phyloP scores from a whole-genome alignment of 1,140 invertebrate genomes.

The Zophobas atratus region DNA sequence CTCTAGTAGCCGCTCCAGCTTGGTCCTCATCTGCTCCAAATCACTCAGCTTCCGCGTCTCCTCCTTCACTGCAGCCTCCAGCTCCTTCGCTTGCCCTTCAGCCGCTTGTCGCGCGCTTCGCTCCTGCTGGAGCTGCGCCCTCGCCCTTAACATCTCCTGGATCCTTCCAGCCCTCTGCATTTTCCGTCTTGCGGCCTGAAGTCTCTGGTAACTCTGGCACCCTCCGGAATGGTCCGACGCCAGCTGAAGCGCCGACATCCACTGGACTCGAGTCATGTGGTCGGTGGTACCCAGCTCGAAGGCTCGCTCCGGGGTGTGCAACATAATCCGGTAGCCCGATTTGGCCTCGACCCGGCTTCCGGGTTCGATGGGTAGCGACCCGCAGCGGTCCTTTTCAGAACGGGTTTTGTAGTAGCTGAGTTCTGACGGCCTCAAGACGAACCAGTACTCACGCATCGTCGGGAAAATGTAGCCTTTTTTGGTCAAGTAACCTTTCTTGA shows the following conservation, averaged over 20 bases:
- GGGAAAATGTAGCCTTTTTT: constrained; percentile 84
- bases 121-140: constrained; percentile 75
- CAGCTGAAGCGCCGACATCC: constrained; percentile 79
- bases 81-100: constrained; percentile 75
- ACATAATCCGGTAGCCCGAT: constrained; percentile 70
- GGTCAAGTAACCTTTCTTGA: constrained; percentile 85
- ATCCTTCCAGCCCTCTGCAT: constrained; percentile 74
- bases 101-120: constrained; percentile 78
- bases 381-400: constrained; percentile 80
- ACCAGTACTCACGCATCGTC: constrained; percentile 85
- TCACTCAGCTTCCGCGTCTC: constrained; percentile 81
- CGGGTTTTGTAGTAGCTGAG: constrained; percentile 83
- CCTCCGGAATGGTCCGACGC: constrained; percentile 78
- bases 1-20: constrained; percentile 79
- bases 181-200: constrained; percentile 73
- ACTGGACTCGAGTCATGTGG: constrained; percentile 80
- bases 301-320: constrained; percentile 78
- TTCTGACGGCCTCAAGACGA: constrained; percentile 81
- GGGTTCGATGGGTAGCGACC: constrained; percentile 76
- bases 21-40: constrained; percentile 77
- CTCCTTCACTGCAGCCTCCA: constrained; percentile 78
- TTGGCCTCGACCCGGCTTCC: constrained; percentile 77
- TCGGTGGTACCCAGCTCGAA: constrained; percentile 80
- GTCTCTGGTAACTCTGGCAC: constrained; percentile 77
- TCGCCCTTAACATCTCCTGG: constrained; percentile 71